phyloP scores from a whole-genome alignment of 2,113 vertebrate species.

The Himantopus leucocephalus region DNA sequence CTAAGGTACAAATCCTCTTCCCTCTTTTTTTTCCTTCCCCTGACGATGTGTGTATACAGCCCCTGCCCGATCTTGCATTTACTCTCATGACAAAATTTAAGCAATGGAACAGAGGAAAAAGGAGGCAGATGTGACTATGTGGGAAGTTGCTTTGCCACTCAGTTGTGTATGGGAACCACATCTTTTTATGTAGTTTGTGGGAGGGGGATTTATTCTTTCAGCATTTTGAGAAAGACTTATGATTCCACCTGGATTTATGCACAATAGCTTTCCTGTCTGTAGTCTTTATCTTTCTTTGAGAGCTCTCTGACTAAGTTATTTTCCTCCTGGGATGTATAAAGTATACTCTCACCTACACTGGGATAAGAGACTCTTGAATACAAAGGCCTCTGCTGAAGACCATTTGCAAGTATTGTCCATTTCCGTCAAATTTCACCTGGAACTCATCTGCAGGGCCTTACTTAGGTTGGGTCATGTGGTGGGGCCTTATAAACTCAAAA shows the following conservation, averaged over 20 bases:
- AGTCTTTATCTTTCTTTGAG: constrained; percentile 49
- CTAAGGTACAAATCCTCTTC: not conserved
- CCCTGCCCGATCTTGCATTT: not conserved
- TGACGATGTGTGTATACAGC: not conserved
- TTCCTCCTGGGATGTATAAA: constrained; percentile 59
- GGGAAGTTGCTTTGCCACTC: constrained; percentile 57
- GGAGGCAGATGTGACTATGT: constrained; percentile 49
- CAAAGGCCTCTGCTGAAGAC: constrained; percentile 24
- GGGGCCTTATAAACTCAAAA: not conserved
- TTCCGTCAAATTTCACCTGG: constrained; percentile 34
- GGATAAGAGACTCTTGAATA: constrained; percentile 32
- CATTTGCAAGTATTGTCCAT: not conserved
- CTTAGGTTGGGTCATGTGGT: not conserved
- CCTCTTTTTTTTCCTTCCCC: not conserved
- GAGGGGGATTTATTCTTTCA: constrained; percentile 54
- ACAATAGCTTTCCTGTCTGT: constrained; percentile 59
- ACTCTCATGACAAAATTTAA: not conserved
- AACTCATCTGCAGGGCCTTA: not conserved
- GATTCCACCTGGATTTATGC: constrained; percentile 47
- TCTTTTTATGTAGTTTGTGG: constrained; percentile 1
- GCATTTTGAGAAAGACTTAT: constrained; percentile 51
- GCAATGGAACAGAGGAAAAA: not conserved
- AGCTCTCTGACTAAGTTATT: constrained; percentile 52
- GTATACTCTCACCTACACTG: constrained; percentile 40
- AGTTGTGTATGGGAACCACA: constrained; percentile 40